Evolutionary conservation across 2,888 invertebrate species (phyloP), one percentile per base, ranked within the genome.

Genomic region (Lottia scabra): DNA sequence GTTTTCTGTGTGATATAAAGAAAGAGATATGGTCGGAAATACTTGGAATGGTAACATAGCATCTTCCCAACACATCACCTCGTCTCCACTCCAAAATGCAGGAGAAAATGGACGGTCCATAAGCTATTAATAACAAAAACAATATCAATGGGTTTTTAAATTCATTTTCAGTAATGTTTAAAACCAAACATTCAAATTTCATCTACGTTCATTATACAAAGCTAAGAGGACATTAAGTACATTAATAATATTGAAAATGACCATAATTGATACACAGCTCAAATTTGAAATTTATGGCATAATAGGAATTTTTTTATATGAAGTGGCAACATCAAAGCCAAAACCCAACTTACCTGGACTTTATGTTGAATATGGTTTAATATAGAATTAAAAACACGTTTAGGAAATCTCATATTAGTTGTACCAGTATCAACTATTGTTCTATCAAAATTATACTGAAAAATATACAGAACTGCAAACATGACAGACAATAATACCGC

Each of bases 401-500:
- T 89, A 0, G 93, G 93, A 69, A 93, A 84, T 75, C 91, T 90
- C 48, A 93, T 91, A 84, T 92, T 92, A 2, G 93, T 93, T 0
- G 93, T 93, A 0, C 93, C 93, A 80, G 92, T 93, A 80, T 93
- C 93, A 0, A 93, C 91, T 68, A 93, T 93, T 75, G 92, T 92
- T 81, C 92, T 92, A 77, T 92, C 92, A 75, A 89, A 90, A 82
- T 93, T 93, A 56, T 93, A 89, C 85, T 90, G 84, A 65, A 81
- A n/a, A 82, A 27, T 69, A 63, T 69, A 73, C 66, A 44, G 46
- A 69, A 19, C 65, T 23, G 12, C 19, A 3, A n/a, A n/a, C n/a
- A n/a, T n/a, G n/a, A n/a, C n/a, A n/a, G n/a, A n/a, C n/a, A n/a
- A n/a, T n/a, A n/a, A n/a, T n/a, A n/a, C n/a, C n/a, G n/a, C n/a